A percentile compares a stretch with the other conserved stretches of the same genome.
phyloP scores from a whole-genome alignment of 2,797 vertebrate genomes.

The Anisognathus igniventris region DNA sequence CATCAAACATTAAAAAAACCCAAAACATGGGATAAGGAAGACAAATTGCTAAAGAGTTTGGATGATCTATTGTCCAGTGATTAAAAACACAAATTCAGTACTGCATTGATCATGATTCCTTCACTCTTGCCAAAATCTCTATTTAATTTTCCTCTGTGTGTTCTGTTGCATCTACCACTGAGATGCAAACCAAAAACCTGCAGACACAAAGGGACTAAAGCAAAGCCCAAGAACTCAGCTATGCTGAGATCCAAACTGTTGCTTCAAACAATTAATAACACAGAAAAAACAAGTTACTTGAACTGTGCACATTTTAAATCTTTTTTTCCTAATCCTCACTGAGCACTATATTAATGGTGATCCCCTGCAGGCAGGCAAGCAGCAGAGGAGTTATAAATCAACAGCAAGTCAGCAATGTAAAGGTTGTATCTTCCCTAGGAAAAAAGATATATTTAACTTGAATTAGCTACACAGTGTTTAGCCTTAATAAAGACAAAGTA shows the following conservation, averaged over 20 bases:
- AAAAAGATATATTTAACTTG: background rate
- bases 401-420: background rate
- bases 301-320: background rate
- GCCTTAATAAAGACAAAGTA: conserved; percentile 8
- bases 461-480: background rate
- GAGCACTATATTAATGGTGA: background rate
- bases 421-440: background rate
- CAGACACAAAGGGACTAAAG: background rate
- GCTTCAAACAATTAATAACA: background rate
- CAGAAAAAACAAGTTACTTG: background rate
- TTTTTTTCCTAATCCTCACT: background rate
- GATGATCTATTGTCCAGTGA: background rate
- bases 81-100: conserved; percentile 9
- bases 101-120: background rate
- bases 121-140: background rate
- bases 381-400: background rate
- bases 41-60: background rate
- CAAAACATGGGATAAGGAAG: background rate
- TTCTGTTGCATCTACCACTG: background rate
- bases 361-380: background rate
- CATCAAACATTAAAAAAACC: background rate
- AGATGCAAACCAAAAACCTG: background rate
- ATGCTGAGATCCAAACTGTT: background rate
- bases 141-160: background rate
- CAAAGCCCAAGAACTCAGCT: background rate